phyloP scores from a whole-genome alignment of 2,888 invertebrate species.

The Tachina grossa region DNA sequence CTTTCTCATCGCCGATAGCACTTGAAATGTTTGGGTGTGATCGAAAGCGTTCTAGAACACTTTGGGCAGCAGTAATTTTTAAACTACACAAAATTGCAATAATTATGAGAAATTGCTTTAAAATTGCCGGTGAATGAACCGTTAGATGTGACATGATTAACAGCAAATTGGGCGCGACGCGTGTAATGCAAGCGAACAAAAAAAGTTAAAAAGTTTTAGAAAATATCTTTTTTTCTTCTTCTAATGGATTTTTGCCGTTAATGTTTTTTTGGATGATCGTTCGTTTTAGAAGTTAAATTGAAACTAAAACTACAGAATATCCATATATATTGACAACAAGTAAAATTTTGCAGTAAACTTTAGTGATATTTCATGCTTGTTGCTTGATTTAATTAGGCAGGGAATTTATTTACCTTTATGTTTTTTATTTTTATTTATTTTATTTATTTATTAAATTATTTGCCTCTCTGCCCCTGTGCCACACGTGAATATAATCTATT shows the following conservation, averaged over 20 bases:
- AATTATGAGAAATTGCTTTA: conserved; percentile 53
- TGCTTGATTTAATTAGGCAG: conserved; percentile 79
- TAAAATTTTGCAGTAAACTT: conserved; percentile 33
- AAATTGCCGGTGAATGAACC: conserved; percentile 61
- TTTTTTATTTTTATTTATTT: neutral
- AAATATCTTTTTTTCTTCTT: neutral
- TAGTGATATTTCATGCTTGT: conserved; percentile 81
- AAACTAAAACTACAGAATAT: conserved; percentile 57
- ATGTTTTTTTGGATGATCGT: conserved; percentile 31
- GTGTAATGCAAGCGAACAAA: conserved; percentile 26
- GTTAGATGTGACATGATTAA: conserved; percentile 70
- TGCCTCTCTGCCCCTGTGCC: neutral
- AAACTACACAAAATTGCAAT: conserved; percentile 59
- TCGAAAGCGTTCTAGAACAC: conserved; percentile 78
- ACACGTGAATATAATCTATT: neutral
- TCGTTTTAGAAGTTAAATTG: conserved; percentile 63
- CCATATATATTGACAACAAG: conserved; percentile 52
- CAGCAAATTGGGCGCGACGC: conserved; percentile 64
- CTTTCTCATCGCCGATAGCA: conserved; percentile 74
- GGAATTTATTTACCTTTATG: conserved; percentile 38
- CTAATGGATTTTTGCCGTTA: neutral
- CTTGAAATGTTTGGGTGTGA: conserved; percentile 72
- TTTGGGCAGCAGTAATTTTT: conserved; percentile 73
- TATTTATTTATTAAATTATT: conserved; percentile 27
- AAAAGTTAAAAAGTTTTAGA: neutral